A percentile compares a stretch with the other conserved stretches of the same genome.
Evolutionary conservation across 2,888 invertebrate species (phyloP).

Genomic region (Calliphora vomitoria): DNA sequence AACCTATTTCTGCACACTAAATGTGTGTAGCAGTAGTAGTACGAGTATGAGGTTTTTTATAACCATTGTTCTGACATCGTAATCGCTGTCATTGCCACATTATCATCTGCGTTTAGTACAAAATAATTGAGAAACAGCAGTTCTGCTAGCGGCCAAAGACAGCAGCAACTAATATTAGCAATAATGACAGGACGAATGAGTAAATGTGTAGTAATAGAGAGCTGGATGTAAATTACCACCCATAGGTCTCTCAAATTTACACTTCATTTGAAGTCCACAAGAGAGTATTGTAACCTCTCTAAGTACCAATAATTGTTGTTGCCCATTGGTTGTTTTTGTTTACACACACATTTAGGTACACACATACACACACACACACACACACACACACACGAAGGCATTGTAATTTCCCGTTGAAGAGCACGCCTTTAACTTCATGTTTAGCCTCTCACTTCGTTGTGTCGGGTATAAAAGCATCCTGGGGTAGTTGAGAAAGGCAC

Average conservation of each 20-base stretch:
- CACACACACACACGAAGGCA: neutral
- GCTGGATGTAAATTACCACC: slow-evolving; percentile 43
- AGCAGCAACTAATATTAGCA: slow-evolving; percentile 24
- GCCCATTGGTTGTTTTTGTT: slow-evolving; percentile 63
- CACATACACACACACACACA: neutral
- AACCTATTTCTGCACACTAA: slow-evolving; percentile 45
- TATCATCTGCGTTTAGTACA: slow-evolving; percentile 78
- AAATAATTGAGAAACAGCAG: slow-evolving; percentile 71
- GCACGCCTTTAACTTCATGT: slow-evolving; percentile 75
- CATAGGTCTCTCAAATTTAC: slow-evolving; percentile 57
- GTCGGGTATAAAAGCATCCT: slow-evolving; percentile 80
- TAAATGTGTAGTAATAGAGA: slow-evolving; percentile 12
- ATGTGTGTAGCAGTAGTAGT: slow-evolving; percentile 1
- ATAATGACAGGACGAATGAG: slow-evolving; percentile 30
- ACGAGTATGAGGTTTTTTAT: slow-evolving; percentile 71
- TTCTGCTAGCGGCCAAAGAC: slow-evolving; percentile 56
- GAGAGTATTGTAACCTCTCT: slow-evolving; percentile 59
- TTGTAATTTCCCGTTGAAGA: slow-evolving; percentile 58
- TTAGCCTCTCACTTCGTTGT: slow-evolving; percentile 67
- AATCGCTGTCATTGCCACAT: slow-evolving; percentile 83
- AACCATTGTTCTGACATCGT: slow-evolving; percentile 81
- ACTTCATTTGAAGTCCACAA: slow-evolving; percentile 10
- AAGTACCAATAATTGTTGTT: slow-evolving; percentile 49
- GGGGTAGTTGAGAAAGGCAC: slow-evolving; percentile 79
- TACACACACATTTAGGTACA: neutral